Evolutionary conservation across 2,888 invertebrate genomes (phyloP).

Genomic region (Machimus atricapillus): DNA sequence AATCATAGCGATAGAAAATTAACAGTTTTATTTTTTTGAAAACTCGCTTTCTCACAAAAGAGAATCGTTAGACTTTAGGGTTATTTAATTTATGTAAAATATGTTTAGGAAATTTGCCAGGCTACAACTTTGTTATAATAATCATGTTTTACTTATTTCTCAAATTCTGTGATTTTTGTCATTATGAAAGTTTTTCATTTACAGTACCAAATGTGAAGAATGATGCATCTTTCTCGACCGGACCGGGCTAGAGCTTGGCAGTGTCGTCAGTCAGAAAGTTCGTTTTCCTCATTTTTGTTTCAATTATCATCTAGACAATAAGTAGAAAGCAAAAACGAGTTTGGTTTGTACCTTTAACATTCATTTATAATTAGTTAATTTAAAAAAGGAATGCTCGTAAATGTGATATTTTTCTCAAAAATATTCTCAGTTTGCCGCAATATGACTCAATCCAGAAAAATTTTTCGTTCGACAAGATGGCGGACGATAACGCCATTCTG

Average conservation of each 20-base stretch:
- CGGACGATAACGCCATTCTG: background rate
- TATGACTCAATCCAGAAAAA: background rate
- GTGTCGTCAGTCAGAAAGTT: constrained; percentile 35
- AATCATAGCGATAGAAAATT: background rate
- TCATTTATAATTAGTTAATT: background rate
- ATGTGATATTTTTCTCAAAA: background rate
- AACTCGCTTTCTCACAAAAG: background rate
- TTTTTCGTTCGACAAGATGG: background rate
- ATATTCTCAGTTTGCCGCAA: background rate
- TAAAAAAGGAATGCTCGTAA: background rate
- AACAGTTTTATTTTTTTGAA: background rate
- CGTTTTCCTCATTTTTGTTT: constrained; percentile 33
- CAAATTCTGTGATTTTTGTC: constrained; percentile 51
- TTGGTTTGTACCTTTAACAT: constrained; percentile 26
- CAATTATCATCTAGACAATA: background rate
- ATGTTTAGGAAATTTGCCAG: background rate
- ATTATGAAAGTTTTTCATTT: constrained; percentile 62
- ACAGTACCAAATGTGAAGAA: constrained; percentile 53
- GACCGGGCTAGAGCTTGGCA: constrained; percentile 33
- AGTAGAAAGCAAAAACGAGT: background rate
- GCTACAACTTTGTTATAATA: background rate
- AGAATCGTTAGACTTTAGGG: background rate
- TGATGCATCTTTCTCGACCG: constrained; percentile 39
- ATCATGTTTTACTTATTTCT: background rate
- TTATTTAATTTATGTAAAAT: background rate